These are phyloP conservation scores for Euplagia quadripunctaria DNA, from an alignment of 2,888 invertebrate genomes.

Conservation along the genomic window DNA sequence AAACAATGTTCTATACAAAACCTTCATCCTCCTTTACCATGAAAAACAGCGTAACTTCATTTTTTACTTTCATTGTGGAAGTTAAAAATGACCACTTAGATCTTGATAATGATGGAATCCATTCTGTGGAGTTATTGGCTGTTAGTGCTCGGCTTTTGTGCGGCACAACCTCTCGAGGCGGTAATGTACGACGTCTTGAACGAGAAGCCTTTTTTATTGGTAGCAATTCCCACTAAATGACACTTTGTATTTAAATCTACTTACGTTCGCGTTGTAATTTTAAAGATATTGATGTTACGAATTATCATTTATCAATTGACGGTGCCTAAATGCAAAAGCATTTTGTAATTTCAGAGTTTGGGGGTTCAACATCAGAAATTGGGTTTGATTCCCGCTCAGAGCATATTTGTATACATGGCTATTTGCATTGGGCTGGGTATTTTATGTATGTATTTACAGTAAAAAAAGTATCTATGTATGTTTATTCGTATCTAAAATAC, in stretches of 20 bases:
- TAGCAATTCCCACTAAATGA: neutral
- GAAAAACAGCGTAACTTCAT: neutral
- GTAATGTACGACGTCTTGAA: neutral
- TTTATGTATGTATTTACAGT: too few relatives aligned
- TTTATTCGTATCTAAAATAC: too few relatives aligned
- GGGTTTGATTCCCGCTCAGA: too few relatives aligned
- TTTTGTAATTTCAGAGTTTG: too few relatives aligned
- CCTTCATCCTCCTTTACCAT: neutral
- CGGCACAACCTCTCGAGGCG: neutral
- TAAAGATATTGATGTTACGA: neutral
- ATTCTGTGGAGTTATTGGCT: slow-evolving; percentile 1
- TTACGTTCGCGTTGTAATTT: too few relatives aligned
- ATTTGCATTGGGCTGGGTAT: too few relatives aligned
- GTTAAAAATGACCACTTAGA: slow-evolving; percentile 5
- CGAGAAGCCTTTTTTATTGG: neutral
- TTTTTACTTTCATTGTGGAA: slow-evolving; percentile 1
- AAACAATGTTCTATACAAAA: neutral
- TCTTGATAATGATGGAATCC: slow-evolving; percentile 6
- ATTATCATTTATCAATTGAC: neutral
- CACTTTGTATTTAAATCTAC: neutral
- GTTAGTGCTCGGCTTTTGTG: slow-evolving; percentile 10
- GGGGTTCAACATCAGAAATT: too few relatives aligned
- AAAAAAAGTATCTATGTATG: too few relatives aligned
- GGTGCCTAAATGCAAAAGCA: too few relatives aligned
- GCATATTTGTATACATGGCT: too few relatives aligned